phyloP scores from a whole-genome alignment of 2,113 vertebrate genomes.

The Accipiter cooperii region DNA sequence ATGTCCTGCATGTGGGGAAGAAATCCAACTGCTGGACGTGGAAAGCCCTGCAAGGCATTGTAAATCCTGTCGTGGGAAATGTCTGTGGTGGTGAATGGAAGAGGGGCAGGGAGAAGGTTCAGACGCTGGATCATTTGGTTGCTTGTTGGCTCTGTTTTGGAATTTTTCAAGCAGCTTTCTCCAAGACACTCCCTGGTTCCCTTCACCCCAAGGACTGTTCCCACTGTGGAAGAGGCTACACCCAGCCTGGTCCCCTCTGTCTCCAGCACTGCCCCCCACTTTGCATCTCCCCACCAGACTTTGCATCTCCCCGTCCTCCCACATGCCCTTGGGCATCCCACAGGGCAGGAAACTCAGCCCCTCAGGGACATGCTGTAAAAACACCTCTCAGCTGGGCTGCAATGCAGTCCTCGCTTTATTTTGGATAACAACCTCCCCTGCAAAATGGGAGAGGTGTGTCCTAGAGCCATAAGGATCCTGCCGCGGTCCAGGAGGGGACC shows the following conservation, averaged over 20 bases:
- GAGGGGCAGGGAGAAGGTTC: not conserved
- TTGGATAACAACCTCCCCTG: not conserved
- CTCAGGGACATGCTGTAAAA: not conserved
- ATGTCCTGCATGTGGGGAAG: not conserved
- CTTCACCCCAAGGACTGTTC: not conserved
- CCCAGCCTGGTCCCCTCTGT: not conserved
- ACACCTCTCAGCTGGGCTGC: not conserved
- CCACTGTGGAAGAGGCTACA: not conserved
- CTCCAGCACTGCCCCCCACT: not conserved
- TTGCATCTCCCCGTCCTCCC: not conserved
- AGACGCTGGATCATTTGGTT: not conserved
- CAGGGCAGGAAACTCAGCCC: not conserved
- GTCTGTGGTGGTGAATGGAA: not conserved
- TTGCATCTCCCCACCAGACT: not conserved
- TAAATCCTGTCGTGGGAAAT: not conserved
- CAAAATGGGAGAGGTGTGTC: not conserved
- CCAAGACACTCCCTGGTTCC: not conserved
- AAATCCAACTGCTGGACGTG: not conserved
- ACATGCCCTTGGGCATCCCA: not conserved
- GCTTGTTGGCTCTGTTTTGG: not conserved
- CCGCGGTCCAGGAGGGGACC: not conserved
- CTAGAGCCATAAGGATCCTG: accelerated
- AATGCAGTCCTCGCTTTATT: not conserved
- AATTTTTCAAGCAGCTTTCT: not conserved
- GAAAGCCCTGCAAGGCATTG: not conserved